These are phyloP conservation scores for Actinernus sp. DNA, from an alignment of 92 coral and sea anemone genomes.

Conservation along the genomic window DNA sequence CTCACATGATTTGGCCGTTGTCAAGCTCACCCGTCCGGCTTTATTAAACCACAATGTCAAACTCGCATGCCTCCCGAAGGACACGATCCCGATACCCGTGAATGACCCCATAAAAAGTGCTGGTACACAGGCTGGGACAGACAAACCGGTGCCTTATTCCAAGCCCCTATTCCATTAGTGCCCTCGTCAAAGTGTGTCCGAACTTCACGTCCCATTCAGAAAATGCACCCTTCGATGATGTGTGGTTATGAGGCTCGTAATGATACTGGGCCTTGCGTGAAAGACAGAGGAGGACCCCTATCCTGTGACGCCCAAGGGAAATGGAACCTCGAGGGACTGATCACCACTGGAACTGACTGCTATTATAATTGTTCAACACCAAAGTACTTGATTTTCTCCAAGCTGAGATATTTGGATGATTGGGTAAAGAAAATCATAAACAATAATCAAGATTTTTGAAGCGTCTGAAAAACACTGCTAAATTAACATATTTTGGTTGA, in stretches of 20 bases:
- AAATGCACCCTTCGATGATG: constrained; percentile 70
- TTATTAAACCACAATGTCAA: constrained; percentile 18
- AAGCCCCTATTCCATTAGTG: constrained; percentile 56
- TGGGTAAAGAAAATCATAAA: constrained; percentile 42
- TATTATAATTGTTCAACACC: constrained; percentile 32
- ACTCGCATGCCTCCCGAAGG: constrained; percentile 52
- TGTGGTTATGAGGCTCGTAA: constrained; percentile 57
- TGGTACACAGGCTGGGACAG: constrained; percentile 63
- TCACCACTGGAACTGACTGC: constrained; percentile 74
- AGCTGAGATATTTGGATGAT: constrained; percentile 31
- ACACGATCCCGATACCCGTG: constrained; percentile 11
- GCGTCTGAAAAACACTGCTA: too few species aligned
- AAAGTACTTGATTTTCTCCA: constrained; percentile 43
- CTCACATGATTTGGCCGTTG: constrained; percentile 59
- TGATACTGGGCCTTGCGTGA: constrained; percentile 65
- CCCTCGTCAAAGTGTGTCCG: constrained; percentile 50
- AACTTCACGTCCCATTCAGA: constrained; percentile 14
- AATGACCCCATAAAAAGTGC: constrained; percentile 17
- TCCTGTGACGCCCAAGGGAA: constrained; percentile 66
- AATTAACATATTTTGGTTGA: too few species aligned
- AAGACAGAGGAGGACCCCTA: constrained; percentile 80
- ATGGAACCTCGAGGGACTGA: constrained; percentile 75
- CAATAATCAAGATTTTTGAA: constrained; percentile 29
- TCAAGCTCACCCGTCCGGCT: constrained; percentile 51
- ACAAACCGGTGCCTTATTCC: constrained; percentile 36